Conservation (phyloP, 2,888 invertebrate species). For the Pandemis cinnamomeana region DNA sequence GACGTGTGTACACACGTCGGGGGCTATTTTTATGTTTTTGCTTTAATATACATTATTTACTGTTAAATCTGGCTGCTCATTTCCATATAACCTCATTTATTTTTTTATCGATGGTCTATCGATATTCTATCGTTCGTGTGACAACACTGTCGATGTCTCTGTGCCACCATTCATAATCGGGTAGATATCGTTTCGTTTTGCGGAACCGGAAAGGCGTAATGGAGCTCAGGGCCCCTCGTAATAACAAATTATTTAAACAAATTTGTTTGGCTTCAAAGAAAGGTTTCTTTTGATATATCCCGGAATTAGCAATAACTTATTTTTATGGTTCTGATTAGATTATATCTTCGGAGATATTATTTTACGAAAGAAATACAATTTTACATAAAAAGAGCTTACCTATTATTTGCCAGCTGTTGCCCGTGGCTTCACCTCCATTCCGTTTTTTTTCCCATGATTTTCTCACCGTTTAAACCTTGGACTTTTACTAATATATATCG, state of each 20-base stretch:
- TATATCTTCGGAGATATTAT: neutral
- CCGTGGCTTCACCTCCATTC: too few relatives aligned
- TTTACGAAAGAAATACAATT: neutral
- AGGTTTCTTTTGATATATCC: slow-evolving; percentile 30
- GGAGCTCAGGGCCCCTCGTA: slow-evolving; percentile 27
- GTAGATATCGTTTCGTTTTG: slow-evolving; percentile 38
- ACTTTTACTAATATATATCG: too few relatives aligned
- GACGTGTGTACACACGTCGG: too few relatives aligned
- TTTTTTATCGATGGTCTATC: neutral
- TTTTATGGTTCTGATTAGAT: slow-evolving; percentile 37
- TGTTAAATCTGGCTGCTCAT: too few relatives aligned
- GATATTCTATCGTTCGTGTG: neutral
- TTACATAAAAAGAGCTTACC: neutral
- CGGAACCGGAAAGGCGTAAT: slow-evolving; percentile 38
- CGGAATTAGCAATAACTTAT: slow-evolving; percentile 37
- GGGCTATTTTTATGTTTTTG: too few relatives aligned
- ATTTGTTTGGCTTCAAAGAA: slow-evolving; percentile 29
- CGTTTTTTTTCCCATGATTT: too few relatives aligned
- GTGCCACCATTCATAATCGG: slow-evolving; percentile 35
- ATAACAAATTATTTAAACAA: slow-evolving; percentile 38
- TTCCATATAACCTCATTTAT: too few relatives aligned
- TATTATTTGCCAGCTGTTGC: too few relatives aligned
- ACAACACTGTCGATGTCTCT: slow-evolving; percentile 6
- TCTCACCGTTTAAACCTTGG: too few relatives aligned
- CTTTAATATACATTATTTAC: too few relatives aligned